Evolutionary conservation across 2,888 invertebrate genomes (phyloP), one percentile per base, ranked within the genome.

Genomic region (Adelphocoris suturalis): DNA sequence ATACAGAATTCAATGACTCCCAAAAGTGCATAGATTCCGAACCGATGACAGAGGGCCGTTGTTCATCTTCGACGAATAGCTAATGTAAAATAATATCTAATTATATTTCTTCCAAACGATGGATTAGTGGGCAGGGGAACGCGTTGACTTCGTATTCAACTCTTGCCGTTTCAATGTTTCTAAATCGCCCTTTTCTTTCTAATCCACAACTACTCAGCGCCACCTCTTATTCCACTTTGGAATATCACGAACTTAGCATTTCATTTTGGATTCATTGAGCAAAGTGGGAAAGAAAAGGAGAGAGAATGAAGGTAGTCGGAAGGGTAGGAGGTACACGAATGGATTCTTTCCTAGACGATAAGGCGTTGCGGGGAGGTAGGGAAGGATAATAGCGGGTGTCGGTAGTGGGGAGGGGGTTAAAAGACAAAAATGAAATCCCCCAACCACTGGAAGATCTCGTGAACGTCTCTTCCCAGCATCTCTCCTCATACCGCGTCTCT

Each of bases 391-490:
- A 61, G 85, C 28, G 48, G 11, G 55, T 16, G 81, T 19, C 12
- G 28, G 47, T 19, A 11, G 61, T 16, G 48, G 48, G 46, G 75
- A 0, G n/a, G 76, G 48, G 75, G 75, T 75, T 23, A 52, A 23
- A 88, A 80, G 80, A 78, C 78, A 88, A 88, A 88, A 88, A 78
- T 78, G 80, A 88, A 88, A 88, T 88, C 80, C 88, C 52, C 76
- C 57, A 23, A 61, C 61, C 28, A 46, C 61, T 57, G 57, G 86
- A 47, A 52, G 68, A 75, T 86, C 86, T 75, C 76, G 68, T 86
- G 86, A 86, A 61, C 75, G 86, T 68, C 28, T 86, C 23, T 37
- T 48, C n/a, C 47, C 27, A 16, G 14, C n/a, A 84, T 52, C 23
- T 52, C 57, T 9, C 27, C 55, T 55, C 27, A 14, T 76, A 37